Conservation (phyloP, 1,140 invertebrate genomes). For the Chlorops oryzae region DNA sequence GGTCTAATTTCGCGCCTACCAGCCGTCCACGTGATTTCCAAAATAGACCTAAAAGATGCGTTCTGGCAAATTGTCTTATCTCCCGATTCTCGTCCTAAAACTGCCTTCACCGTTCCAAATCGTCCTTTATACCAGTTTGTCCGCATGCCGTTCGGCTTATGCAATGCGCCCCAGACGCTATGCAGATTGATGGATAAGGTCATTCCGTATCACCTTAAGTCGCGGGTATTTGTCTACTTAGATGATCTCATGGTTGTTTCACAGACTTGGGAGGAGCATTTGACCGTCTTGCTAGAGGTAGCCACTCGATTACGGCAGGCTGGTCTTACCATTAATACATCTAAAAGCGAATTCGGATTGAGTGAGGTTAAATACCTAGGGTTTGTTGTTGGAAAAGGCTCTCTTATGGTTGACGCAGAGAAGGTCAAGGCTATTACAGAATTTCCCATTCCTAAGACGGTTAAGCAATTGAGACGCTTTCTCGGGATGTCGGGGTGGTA, state of each 20-base stretch:
- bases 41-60: conserved; percentile 5
- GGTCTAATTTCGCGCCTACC: conserved; percentile 10
- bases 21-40: conserved; percentile 10
- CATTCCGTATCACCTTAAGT: conserved; percentile 2
- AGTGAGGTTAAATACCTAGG: conserved; percentile 10
- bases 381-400: conserved; percentile 9
- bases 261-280: conserved; percentile 1
- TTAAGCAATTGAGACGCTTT: conserved; percentile 3
- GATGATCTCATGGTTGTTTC: conserved; percentile 12
- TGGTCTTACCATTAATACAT: conserved; percentile 11
- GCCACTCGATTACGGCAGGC: not conserved
- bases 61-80: conserved; percentile 12
- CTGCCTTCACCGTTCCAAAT: conserved; percentile 6
- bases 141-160: conserved; percentile 9
- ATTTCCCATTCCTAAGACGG: not conserved
- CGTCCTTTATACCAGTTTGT: conserved; percentile 8
- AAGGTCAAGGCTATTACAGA: not conserved
- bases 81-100: conserved; percentile 7
- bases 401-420: conserved; percentile 28
- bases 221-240: conserved; percentile 11
- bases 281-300: conserved; percentile 3
- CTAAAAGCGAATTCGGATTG: conserved; percentile 45
- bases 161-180: conserved; percentile 5
- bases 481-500: conserved; percentile 5
- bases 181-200: conserved; percentile 7